These are phyloP conservation scores for Sebastiscus albofasciatus DNA, from an alignment of 2,797 vertebrate species.

Conservation along the genomic window DNA sequence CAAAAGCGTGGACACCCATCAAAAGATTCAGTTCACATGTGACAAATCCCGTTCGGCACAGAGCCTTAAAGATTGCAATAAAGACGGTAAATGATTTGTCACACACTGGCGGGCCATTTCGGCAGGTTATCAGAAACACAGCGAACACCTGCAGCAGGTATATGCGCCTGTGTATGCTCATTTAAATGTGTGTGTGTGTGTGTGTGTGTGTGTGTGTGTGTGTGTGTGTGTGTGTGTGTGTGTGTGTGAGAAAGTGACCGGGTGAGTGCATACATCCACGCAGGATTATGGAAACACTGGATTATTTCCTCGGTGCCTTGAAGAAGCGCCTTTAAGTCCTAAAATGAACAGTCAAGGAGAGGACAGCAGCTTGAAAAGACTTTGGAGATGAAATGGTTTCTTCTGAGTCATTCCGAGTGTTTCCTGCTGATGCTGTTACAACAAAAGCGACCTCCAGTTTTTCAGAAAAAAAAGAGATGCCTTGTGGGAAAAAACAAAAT, in stretches of 20 bases:
- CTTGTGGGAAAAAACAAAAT: constrained; percentile 14
- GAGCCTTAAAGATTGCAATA: constrained; percentile 28
- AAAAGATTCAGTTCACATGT: constrained; percentile 39
- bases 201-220: not conserved
- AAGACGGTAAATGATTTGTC: constrained; percentile 45
- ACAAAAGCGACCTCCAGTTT: constrained; percentile 25
- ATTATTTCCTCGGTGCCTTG: constrained; percentile 57
- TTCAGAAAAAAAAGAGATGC: not conserved
- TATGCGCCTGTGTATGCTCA: not conserved
- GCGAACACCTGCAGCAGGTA: constrained; percentile 37
- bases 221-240: not conserved
- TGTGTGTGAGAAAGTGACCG: constrained; percentile 19
- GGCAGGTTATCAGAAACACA: constrained; percentile 42
- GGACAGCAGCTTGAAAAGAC: constrained; percentile 53
- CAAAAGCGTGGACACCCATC: constrained; percentile 39
- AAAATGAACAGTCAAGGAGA: constrained; percentile 66
- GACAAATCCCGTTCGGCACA: constrained; percentile 37
- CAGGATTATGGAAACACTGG: constrained; percentile 73
- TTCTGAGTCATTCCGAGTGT: constrained; percentile 27
- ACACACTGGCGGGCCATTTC: not conserved
- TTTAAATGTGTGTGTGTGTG: not conserved
- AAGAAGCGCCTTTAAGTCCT: constrained; percentile 62
- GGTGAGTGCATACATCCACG: constrained; percentile 37
- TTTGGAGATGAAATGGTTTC: constrained; percentile 23
- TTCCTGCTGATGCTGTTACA: not conserved